phyloP scores from a whole-genome alignment of 2,113 vertebrate genomes.

The Dipodomys ordii region DNA sequence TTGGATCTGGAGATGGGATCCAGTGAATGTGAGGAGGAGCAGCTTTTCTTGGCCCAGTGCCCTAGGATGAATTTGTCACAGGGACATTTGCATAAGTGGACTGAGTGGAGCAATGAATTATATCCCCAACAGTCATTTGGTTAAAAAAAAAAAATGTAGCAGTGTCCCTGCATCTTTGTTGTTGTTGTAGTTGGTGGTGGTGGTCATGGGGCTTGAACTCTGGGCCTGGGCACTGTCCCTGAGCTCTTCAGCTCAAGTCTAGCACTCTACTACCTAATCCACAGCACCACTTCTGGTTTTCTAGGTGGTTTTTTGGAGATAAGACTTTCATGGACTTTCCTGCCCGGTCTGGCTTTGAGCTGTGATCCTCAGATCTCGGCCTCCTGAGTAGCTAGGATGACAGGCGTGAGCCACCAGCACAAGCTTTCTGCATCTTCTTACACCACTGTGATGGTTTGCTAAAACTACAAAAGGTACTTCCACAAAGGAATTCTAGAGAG shows the following conservation, averaged over 20 bases:
- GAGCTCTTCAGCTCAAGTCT: too few species aligned
- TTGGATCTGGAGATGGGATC: background rate
- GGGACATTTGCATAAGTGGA: conserved; percentile 57
- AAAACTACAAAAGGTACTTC: background rate
- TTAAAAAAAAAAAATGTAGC: background rate
- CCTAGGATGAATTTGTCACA: conserved; percentile 57
- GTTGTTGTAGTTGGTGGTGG: too few species aligned
- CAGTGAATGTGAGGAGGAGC: background rate
- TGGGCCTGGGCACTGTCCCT: too few species aligned
- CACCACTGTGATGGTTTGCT: background rate
- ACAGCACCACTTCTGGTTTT: too few species aligned
- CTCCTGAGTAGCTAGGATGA: too few species aligned
- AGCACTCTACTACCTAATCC: too few species aligned
- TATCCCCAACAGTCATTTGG: conserved; percentile 37
- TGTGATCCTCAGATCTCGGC: too few species aligned
- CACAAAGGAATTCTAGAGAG: background rate
- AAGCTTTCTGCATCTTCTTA: background rate
- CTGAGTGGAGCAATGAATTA: conserved; percentile 39
- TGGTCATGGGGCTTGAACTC: too few species aligned
- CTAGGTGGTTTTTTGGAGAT: too few species aligned
- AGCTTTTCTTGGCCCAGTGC: conserved; percentile 25
- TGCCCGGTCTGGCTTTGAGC: too few species aligned
- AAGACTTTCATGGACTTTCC: too few species aligned
- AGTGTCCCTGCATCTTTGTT: background rate
- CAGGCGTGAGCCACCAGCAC: too few species aligned